These are phyloP conservation scores for Bufo gargarizans DNA, from an alignment of 2,113 vertebrate species.

Conservation along the genomic window DNA sequence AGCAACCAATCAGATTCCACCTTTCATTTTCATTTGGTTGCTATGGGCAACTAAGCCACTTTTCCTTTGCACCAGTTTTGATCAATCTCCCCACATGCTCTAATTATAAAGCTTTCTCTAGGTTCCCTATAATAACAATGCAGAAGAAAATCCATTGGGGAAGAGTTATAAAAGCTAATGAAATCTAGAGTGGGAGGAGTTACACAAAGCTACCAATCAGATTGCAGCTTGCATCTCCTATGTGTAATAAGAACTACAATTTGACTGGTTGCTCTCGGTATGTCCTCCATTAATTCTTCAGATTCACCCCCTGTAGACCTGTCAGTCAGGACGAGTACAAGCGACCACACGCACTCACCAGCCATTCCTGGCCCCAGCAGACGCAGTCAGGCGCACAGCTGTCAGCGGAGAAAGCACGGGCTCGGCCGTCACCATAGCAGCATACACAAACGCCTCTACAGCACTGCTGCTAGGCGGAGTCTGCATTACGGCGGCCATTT, in stretches of 20 bases:
- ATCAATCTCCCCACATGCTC: too few species aligned
- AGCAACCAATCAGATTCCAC: too few species aligned
- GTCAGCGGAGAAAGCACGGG: neutral
- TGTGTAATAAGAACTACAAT: neutral
- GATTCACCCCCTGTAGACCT: neutral
- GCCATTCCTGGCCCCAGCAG: neutral
- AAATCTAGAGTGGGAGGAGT: neutral
- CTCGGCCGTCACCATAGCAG: constrained; percentile 13
- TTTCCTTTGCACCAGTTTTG: too few species aligned
- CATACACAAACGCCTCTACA: neutral
- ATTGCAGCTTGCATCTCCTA: neutral
- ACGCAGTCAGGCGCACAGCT: neutral
- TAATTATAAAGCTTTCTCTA: too few species aligned
- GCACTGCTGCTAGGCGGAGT: neutral
- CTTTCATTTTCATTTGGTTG: too few species aligned
- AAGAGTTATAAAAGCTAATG: too few species aligned
- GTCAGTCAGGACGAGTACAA: neutral
- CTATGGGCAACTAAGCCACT: too few species aligned
- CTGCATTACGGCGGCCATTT: neutral
- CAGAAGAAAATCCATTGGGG: too few species aligned
- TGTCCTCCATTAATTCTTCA: neutral
- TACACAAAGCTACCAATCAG: neutral
- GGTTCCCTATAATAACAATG: too few species aligned
- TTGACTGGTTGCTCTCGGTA: neutral
- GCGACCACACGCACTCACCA: neutral